Evolutionary conservation across 2,113 vertebrate species (phyloP), one percentile per base, ranked within the genome.

Genomic region (Poeciliopsis turrubarensis): DNA sequence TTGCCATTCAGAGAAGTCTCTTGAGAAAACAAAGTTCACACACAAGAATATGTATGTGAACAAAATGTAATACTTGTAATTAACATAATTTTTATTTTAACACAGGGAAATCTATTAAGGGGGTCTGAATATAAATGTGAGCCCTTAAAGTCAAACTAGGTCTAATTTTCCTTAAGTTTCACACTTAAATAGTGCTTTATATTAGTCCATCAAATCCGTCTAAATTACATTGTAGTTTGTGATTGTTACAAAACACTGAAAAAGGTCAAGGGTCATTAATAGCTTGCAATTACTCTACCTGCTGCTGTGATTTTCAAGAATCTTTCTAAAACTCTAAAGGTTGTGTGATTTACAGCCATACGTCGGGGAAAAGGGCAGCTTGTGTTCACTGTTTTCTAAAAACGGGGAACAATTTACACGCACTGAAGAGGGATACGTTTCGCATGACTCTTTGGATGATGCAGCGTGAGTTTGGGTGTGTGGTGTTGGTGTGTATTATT

Each of bases 391-490:
- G 60, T 51, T 26, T 17, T 15, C 41, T 78, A 4, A 57, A 15
- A 76, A 37, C 68, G 64, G 81, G 72, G 70, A 29, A 69, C 37
- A 25, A 60, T 75, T 34, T 60, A 39, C 47, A 79, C 54, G 74
- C 22, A 64, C 47, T 65, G 47, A 64, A 2, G 65, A 64, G 29
- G n/a, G 34, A 72, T 74, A 27, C 15, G 61, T 60, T 68, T 44
- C 37, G 80, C 19, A 81, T 70, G 8, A 51, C 11, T 57, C 34
- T 60, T 44, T 70, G 22, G 0, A 67, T 68, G 72, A 86, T 64
- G 80, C 27, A 72, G 41, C 19, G 78, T 68, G 73, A 79, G 68
- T 57, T 84, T 60, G 75, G 65, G 65, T 62, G 79, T 72, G 80
- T 73, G 15, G 32, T 9, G 9, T 1, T 1, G 1, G 1, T 34